Evolutionary conservation across 2,113 vertebrate species (phyloP).

Genomic region (Oriolus oriolus): DNA sequence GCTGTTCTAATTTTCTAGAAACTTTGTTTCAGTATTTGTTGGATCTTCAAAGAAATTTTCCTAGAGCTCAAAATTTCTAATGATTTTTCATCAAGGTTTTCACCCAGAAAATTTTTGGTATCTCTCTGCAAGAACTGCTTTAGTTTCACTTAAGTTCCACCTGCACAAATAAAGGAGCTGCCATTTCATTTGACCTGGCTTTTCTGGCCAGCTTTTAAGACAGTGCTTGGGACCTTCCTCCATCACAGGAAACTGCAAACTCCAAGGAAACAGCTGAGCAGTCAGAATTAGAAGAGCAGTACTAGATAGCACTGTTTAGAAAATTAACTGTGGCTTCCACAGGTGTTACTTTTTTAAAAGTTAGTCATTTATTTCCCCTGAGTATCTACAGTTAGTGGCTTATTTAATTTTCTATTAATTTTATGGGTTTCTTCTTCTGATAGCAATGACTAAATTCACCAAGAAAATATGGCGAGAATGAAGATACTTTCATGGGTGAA

Average conservation of each 20-base stretch:
- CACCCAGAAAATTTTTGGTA: neutral
- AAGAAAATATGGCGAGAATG: neutral
- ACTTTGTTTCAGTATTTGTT: neutral
- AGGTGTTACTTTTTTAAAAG: neutral
- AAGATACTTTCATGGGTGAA: neutral
- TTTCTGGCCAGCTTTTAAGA: neutral
- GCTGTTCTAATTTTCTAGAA: neutral
- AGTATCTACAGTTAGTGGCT: neutral
- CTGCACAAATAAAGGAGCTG: neutral
- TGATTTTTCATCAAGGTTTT: neutral
- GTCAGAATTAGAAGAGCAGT: neutral
- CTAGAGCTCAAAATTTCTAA: neutral
- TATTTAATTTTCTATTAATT: neutral
- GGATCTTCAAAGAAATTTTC: neutral
- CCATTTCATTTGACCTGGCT: neutral
- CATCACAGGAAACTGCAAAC: neutral
- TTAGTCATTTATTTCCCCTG: neutral
- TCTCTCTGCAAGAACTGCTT: neutral
- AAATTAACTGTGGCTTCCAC: neutral
- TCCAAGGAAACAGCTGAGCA: neutral
- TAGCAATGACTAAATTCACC: neutral
- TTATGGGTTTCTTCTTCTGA: neutral
- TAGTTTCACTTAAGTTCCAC: neutral
- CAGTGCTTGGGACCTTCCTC: neutral
- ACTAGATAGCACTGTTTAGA: neutral